A percentile compares a stretch with the other conserved stretches of the same genome.
phyloP scores from a whole-genome alignment of 2,113 vertebrate species.

The Pangasianodon hypophthalmus region DNA sequence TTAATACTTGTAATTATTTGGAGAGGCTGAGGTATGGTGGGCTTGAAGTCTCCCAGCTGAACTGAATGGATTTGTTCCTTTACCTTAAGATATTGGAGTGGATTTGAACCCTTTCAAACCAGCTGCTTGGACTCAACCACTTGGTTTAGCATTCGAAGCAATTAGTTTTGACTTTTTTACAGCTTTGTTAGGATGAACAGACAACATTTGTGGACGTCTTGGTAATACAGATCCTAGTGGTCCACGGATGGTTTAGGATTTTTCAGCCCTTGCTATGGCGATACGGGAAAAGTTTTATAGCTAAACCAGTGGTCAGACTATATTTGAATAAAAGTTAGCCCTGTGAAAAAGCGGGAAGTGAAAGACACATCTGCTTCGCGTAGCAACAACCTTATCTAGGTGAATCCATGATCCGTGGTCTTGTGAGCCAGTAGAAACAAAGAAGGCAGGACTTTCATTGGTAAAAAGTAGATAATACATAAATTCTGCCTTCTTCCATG shows the following conservation, averaged over 20 bases:
- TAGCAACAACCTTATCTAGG: background rate
- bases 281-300: background rate
- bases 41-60: constrained; percentile 31
- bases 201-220: background rate
- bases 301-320: background rate
- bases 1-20: constrained; percentile 60
- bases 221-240: background rate
- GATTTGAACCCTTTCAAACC: constrained; percentile 40
- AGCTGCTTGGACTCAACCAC: constrained; percentile 40
- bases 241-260: background rate
- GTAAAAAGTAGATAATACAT: no score
- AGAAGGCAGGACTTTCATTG: background rate
- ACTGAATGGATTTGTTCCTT: constrained; percentile 39
- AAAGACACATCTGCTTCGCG: background rate
- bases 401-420: background rate
- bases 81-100: constrained; percentile 33
- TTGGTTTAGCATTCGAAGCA: constrained; percentile 36
- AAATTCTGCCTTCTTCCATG: background rate
- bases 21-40: constrained; percentile 41
- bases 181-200: constrained; percentile 34
- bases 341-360: no score
- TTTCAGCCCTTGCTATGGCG: background rate
- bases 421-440: background rate
- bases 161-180: constrained; percentile 53
- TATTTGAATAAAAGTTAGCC: background rate